Evolutionary conservation across 2,888 invertebrate genomes (phyloP), one percentile per base, ranked within the genome.

Genomic region (Sphaerophoria taeniata): DNA sequence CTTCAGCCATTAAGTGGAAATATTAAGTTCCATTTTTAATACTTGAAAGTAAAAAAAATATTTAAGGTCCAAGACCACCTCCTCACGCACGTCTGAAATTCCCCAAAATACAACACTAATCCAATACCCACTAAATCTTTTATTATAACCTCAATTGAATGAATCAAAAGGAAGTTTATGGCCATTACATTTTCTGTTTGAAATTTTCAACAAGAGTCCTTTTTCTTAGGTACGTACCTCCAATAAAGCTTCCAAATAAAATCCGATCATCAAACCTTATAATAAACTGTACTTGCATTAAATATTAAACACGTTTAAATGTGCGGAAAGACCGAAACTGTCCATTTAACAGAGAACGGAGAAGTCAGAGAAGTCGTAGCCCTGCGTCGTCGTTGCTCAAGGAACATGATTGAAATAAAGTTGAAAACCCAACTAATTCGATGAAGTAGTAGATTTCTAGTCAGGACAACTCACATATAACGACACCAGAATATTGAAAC

Each of bases 261-360:
- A 74, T 70, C 74, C 74, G n/a, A n/a, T n/a, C 74, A 69, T 80
- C 55, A 60, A 65, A 75, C 63, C 63, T 53, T n/a, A n/a, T n/a
- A 81, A 81, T 81, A 81, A 70, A 75, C 63, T 81, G 75, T 33
- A 58, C 56, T 34, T 56, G 63, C 36, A 81, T 75, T 75, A 81
- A 75, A 75, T 71, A 75, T 81, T 75, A 70, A 65, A 75, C 53
- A 75, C 80, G 63, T 76, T 65, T 81, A 76, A 75, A 75, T 76
- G 76, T 70, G 70, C 75, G 75, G 70, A 63, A 75, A 71, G 75
- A 45, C 56, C 69, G 43, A 9, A 67, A 67, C 67, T 63, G 70
- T 31, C 58, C 74, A 69, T 47, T 14, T 33, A 47, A 47, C 11
- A 49, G 31, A 24, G 34, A n/a, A n/a, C n/a, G n/a, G n/a, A n/a